A percentile compares a stretch with the other conserved stretches of the same genome.
phyloP scores from a whole-genome alignment of 1,140 invertebrate species.

The Magallana ariakensis region DNA sequence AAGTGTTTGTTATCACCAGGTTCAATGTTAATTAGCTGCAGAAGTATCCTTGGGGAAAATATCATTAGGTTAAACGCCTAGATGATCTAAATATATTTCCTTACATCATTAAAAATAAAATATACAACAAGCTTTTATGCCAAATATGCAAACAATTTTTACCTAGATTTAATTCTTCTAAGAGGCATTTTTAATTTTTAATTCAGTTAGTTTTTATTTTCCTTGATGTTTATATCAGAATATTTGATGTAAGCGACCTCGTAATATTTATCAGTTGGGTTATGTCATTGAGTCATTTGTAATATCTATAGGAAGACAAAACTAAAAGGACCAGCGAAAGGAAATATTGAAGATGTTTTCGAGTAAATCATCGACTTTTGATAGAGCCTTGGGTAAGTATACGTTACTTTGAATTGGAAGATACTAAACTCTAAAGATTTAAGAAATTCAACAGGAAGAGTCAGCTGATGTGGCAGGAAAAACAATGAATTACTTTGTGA shows the following conservation, averaged over 20 bases:
- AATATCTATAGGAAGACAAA: not conserved
- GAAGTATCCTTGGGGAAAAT: not conserved
- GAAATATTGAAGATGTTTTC: not conserved
- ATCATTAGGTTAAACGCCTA: not conserved
- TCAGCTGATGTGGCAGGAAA: conserved; percentile 13
- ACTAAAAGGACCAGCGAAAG: not conserved
- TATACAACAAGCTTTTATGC: not conserved
- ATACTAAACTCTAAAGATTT: not conserved
- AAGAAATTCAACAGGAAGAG: not conserved
- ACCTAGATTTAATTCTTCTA: not conserved
- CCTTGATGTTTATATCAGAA: not conserved
- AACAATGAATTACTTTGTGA: not conserved
- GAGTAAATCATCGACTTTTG: conserved; percentile 11
- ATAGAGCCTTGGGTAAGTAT: conserved; percentile 4
- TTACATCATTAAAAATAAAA: not conserved
- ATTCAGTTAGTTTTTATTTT: not conserved
- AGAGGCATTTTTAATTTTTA: not conserved
- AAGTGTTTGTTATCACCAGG: not conserved
- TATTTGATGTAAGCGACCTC: not conserved
- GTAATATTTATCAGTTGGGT: conserved; percentile 34
- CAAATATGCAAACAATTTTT: not conserved
- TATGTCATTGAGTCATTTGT: conserved; percentile 22
- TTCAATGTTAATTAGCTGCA: not conserved
- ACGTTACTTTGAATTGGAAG: not conserved
- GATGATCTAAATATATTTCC: not conserved